Percentiles rank a stretch among this genome's conserved stretches.
Evolutionary conservation across 2,888 invertebrate genomes (phyloP).

Genomic region (Thyatira batis): DNA sequence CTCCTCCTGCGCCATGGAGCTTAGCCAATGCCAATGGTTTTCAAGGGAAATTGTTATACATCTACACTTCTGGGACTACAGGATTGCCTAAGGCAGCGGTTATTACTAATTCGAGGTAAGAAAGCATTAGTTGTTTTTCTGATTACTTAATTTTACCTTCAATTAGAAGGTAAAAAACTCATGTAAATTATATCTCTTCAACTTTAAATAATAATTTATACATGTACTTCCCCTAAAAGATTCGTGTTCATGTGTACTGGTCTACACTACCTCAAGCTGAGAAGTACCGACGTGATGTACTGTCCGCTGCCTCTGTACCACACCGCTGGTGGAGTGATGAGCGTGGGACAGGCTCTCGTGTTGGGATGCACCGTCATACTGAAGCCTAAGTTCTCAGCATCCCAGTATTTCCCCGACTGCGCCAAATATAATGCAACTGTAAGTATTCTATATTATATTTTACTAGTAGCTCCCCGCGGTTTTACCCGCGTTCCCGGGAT

Average conservation of each 20-base stretch:
- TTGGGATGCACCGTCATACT: conserved; percentile 93
- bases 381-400: conserved; percentile 96
- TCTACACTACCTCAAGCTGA: conserved; percentile 85
- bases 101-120: conserved; percentile 94
- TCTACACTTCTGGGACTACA: conserved; percentile 99
- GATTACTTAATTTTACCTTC: not conserved
- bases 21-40: conserved; percentile 85
- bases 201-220: too few relatives aligned
- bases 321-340: conserved; percentile 95
- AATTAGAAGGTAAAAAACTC: too few relatives aligned
- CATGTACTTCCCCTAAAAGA: too few relatives aligned
- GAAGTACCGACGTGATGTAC: conserved; percentile 89
- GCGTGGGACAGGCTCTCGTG: conserved; percentile 89
- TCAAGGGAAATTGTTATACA: conserved; percentile 93
- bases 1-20: conserved; percentile 80
- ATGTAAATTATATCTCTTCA: too few relatives aligned
- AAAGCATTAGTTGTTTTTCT: not conserved
- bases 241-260: conserved; percentile 90
- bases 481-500: too few relatives aligned
- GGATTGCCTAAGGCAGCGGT: conserved; percentile 99
- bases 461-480: too few relatives aligned
- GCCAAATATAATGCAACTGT: conserved; percentile 97
- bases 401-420: conserved; percentile 96
- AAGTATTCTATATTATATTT: conserved; percentile 58
- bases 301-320: conserved; percentile 98